phyloP scores from a whole-genome alignment of 2,113 vertebrate species.

The Cynoglossus semilaevis region DNA sequence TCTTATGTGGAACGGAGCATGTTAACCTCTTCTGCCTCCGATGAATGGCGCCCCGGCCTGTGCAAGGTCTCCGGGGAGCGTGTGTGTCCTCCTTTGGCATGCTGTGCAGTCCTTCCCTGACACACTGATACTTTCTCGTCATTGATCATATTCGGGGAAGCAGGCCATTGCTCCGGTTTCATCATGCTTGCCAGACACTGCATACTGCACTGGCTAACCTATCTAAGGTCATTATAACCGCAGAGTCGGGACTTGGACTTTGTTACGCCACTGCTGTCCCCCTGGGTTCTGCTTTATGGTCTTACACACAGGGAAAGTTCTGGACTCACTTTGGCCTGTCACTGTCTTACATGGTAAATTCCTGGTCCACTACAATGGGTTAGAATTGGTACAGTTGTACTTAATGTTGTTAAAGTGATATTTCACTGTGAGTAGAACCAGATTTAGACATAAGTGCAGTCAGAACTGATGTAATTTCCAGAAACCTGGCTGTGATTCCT shows the following conservation, averaged over 20 bases:
- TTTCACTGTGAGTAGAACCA: too few relatives aligned
- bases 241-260: conserved; percentile 34
- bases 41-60: conserved; percentile 26
- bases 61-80: conserved; percentile 44
- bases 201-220: conserved; percentile 53
- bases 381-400: too few relatives aligned
- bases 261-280: conserved; percentile 32
- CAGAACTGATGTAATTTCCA: too few relatives aligned
- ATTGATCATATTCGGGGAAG: conserved; percentile 66
- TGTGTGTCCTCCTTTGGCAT: conserved; percentile 58
- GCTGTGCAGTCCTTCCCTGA: conserved; percentile 63
- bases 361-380: too few relatives aligned
- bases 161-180: conserved; percentile 70
- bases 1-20: conserved; percentile 52
- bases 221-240: conserved; percentile 62
- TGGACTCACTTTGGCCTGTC: conserved; percentile 6
- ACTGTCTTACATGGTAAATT: neutral
- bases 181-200: conserved; percentile 68
- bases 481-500: too few relatives aligned
- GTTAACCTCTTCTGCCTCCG: conserved; percentile 60
- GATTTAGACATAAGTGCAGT: too few relatives aligned
- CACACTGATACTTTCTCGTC: conserved; percentile 62
- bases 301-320: conserved; percentile 20
- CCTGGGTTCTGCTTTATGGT: conserved; percentile 33
- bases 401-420: neutral